Conservation (phyloP, 1,140 invertebrate species). For the Lerema accius region DNA sequence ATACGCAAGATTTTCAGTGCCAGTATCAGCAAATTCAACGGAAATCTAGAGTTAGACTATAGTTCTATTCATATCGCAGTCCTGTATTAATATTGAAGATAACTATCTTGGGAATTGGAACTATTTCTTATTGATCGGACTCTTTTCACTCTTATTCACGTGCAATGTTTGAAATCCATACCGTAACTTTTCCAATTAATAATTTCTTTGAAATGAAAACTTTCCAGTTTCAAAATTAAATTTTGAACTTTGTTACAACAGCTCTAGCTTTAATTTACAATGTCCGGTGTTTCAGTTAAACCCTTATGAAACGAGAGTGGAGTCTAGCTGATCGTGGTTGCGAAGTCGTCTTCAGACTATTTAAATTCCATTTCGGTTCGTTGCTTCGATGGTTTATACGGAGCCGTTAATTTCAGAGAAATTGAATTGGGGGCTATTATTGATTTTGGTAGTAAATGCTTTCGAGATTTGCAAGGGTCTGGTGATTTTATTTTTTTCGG, state of each 20-base stretch:
- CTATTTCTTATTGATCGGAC: neutral
- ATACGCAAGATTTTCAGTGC: no score
- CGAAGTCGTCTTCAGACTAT: conserved; percentile 78
- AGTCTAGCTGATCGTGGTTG: conserved; percentile 58
- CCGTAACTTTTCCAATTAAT: conserved; percentile 32
- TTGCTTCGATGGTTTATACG: conserved; percentile 83
- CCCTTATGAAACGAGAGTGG: conserved; percentile 46
- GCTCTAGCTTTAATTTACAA: conserved; percentile 45
- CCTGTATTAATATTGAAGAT: neutral
- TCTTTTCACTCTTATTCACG: neutral
- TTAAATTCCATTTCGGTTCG: conserved; percentile 82
- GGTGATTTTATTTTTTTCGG: no score
- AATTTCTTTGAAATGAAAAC: conserved; percentile 26
- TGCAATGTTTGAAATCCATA: conserved; percentile 19
- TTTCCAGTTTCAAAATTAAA: conserved; percentile 8
- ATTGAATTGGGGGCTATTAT: conserved; percentile 69
- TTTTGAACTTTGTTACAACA: conserved; percentile 27
- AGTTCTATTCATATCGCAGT: neutral
- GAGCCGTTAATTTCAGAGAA: conserved; percentile 81
- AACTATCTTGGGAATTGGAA: neutral
- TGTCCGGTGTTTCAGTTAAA: conserved; percentile 42
- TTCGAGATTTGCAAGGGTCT: no score
- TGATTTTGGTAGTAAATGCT: conserved; percentile 42
- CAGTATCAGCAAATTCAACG: no score
- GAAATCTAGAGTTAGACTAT: no score